Evolutionary conservation across 2,797 vertebrate genomes (phyloP).

Genomic region (Balearica regulorum): DNA sequence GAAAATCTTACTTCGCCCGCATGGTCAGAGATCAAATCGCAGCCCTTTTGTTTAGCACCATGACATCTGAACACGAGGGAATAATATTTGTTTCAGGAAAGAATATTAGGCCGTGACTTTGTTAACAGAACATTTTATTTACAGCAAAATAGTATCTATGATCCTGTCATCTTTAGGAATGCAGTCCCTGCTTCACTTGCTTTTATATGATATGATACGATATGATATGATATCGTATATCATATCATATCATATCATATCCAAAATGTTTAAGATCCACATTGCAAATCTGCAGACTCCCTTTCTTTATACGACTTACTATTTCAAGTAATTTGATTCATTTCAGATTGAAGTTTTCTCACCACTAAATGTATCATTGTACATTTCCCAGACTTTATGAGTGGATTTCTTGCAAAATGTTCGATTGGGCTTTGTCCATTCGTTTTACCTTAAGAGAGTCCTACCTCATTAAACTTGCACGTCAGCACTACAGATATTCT

Average conservation of each 20-base stretch:
- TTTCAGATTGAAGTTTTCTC: neutral
- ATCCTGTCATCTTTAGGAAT: neutral
- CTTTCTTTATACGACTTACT: neutral
- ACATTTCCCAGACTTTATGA: neutral
- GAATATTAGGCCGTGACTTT: neutral
- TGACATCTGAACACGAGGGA: neutral
- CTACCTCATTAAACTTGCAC: neutral
- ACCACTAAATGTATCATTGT: neutral
- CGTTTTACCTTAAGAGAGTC: neutral
- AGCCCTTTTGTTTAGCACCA: neutral
- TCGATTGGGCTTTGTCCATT: neutral
- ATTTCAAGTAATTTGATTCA: neutral
- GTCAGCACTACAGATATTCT: neutral
- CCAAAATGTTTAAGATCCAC: neutral
- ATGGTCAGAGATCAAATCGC: neutral
- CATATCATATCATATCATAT: no score
- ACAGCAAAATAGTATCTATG: neutral
- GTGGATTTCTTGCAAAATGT: neutral
- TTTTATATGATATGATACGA: neutral
- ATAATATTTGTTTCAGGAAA: neutral
- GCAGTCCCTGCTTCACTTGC: neutral
- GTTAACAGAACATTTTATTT: conserved; percentile 3
- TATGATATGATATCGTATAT: no score
- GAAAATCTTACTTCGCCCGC: neutral
- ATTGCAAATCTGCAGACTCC: neutral